Percentiles rank a stretch among this genome's conserved stretches.
Conservation (phyloP, 2,888 invertebrate species). For the Brachypterus glaber region DNA sequence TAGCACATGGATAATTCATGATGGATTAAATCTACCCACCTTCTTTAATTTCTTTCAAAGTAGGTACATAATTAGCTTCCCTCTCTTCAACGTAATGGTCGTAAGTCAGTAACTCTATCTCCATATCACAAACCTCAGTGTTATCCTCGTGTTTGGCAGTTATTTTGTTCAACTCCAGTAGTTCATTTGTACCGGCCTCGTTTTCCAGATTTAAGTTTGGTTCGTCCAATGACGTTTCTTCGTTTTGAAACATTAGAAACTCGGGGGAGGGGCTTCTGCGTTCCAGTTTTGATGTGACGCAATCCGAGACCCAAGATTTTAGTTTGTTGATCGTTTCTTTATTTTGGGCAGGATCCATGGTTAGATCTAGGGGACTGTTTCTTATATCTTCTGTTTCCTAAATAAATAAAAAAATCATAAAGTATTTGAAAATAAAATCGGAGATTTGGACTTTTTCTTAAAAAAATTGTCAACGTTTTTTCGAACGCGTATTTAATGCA, state of each 20-base stretch:
- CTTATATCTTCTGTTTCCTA: too few relatives aligned
- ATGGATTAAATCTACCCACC: too few relatives aligned
- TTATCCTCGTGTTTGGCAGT: not conserved
- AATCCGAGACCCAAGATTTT: conserved; percentile 25
- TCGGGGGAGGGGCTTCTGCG: conserved; percentile 27
- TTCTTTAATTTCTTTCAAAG: conserved; percentile 24
- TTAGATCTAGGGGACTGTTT: conserved; percentile 14
- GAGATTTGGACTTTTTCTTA: too few relatives aligned
- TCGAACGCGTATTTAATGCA: too few relatives aligned
- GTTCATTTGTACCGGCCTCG: not conserved
- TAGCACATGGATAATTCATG: too few relatives aligned
- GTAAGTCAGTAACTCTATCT: not conserved
- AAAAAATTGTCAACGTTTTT: too few relatives aligned
- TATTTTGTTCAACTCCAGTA: not conserved
- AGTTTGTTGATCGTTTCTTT: conserved; percentile 21
- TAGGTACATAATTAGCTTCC: conserved; percentile 11
- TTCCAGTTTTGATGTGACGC: conserved; percentile 20
- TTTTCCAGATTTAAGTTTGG: too few relatives aligned
- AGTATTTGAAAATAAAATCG: too few relatives aligned
- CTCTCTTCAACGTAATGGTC: not conserved
- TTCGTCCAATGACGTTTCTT: not conserved
- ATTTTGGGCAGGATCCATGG: conserved; percentile 6
- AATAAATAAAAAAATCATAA: too few relatives aligned
- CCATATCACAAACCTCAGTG: conserved; percentile 3
- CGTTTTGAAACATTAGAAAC: conserved; percentile 14